phyloP scores from a whole-genome alignment of 1,140 invertebrate species.

The Polyergus mexicanus region DNA sequence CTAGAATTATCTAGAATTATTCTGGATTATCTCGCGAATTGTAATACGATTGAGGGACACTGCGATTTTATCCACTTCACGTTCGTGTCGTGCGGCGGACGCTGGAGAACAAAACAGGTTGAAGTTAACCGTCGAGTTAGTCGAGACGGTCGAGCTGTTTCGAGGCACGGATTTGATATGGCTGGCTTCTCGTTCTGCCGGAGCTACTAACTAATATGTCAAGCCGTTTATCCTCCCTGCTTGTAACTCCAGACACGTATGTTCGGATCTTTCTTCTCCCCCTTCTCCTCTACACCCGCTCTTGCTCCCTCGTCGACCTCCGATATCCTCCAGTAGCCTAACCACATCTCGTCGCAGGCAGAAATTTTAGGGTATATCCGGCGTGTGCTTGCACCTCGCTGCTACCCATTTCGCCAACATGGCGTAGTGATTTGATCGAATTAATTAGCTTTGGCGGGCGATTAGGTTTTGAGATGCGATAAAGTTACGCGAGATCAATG shows the following conservation, averaged over 20 bases:
- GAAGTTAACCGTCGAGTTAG: constrained; percentile 68
- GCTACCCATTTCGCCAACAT: constrained; percentile 44
- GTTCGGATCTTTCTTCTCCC: constrained; percentile 61
- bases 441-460: constrained; percentile 45
- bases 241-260: constrained; percentile 75
- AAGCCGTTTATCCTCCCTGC: constrained; percentile 74
- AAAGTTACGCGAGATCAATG: not conserved
- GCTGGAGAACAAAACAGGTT: constrained; percentile 59
- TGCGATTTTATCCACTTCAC: constrained; percentile 54
- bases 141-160: constrained; percentile 61
- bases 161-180: constrained; percentile 67
- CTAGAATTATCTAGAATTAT: not conserved
- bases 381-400: constrained; percentile 8
- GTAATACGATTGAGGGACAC: not conserved
- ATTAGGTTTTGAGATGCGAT: constrained; percentile 37
- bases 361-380: constrained; percentile 49
- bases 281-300: not conserved
- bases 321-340: constrained; percentile 43
- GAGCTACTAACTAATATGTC: constrained; percentile 76
- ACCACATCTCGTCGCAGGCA: constrained; percentile 34
- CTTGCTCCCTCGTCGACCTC: constrained; percentile 1
- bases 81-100: constrained; percentile 29
- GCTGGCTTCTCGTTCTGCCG: constrained; percentile 49
- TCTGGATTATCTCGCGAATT: not conserved
- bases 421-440: constrained; percentile 56